Base-by-base conservation (phyloP, 2,797 vertebrate genomes). In the Myripristis murdjan region DNA sequence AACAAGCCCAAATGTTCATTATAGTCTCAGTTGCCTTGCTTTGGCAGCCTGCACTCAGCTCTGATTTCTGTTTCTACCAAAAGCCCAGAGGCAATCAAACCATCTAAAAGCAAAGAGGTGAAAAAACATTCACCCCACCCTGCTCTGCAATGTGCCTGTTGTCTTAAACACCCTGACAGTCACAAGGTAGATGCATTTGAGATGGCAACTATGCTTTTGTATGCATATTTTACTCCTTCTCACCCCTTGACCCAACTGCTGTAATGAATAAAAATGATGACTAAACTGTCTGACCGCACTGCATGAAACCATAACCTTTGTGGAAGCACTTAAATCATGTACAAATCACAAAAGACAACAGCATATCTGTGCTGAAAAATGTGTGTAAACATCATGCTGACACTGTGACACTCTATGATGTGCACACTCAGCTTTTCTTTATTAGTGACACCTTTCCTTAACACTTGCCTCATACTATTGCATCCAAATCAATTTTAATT, bases 231-330 rank as follows among this genome's bases (percentile, higher is more conserved):
- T 22, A 9, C 2, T 3, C 23, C 11, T 5, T 6, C 16, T 48
- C 20, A 48, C 12, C 6, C 46, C 20, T 48, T 22, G 20, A 48
- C 5, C 2, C 20, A 18, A 23, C 9, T 56, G 9, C 46, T 22
- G 23, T 46, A 33, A 56, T 43, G 18, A 52, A 64, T 2, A 33
- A 52, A 64, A 18, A 47, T 65, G 55, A 16, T 64, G 54, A 61
- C 37, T 39, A 44, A 53, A 49, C 35, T n/a, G 18, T 68, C 43
- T 73, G 20, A 58, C 18, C 44, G 18, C 43, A 23, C 22, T 68
- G 39, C 67, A 73, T 51, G 39, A 58, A 56, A 10, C 46, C 43
- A 68, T 70, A 14, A 37, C 12, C 51, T 76, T 52, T 58, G 26
- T 39, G 11, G 53, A 76, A 58, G 47, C 63, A 65, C 55, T 70